Base-by-base conservation (phyloP, 2,797 vertebrate species). In the Bovichtus variegatus region DNA sequence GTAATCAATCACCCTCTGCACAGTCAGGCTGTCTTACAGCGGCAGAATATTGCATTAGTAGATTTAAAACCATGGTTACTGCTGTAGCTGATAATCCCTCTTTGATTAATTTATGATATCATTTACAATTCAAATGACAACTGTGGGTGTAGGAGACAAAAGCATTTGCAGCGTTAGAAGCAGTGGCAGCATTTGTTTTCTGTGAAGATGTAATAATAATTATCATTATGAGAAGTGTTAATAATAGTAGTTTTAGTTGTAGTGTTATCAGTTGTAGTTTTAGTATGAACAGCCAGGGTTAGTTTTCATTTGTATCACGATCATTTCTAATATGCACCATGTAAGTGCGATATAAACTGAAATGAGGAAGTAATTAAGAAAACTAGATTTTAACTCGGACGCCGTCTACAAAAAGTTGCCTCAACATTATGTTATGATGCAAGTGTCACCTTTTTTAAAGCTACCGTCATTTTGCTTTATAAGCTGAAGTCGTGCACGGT, bases 1-100 rank as follows among this genome's bases (percentile, higher is more conserved):
- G 23, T 60, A 78, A 76, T 87, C 62, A 67, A 55, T 67, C 69
- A 51, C n/a, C 60, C 61, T 43, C 21, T 40, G 55, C 8, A 1
- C 21, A 31, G 58, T 11, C 38, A 31, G 65, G 38, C 57, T 38
- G 38, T 51, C 49, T 46, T 59, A 57, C 29, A 38, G 34, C 9
- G 10, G 6, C 1, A 5, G 58, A 12, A 18, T 47, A 47, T 57
- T 76, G 36, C 63, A 51, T 66, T 12, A 51, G 40, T 59, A 57
- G 59, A 58, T 63, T 59, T 71, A 71, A 80, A 74, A 71, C 57
- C 41, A 73, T 29, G 27, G 67, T 21, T 55, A 27, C 21, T 47
- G 34, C 27, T 62, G 27, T 21, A 53, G n/a, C 49, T 55, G 11
- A 57, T 65, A 46, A 76, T 73, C 63, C 73, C 36, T 21, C 23